Base-by-base conservation (phyloP, 2,888 invertebrate genomes). In the Blomia tropicalis region DNA sequence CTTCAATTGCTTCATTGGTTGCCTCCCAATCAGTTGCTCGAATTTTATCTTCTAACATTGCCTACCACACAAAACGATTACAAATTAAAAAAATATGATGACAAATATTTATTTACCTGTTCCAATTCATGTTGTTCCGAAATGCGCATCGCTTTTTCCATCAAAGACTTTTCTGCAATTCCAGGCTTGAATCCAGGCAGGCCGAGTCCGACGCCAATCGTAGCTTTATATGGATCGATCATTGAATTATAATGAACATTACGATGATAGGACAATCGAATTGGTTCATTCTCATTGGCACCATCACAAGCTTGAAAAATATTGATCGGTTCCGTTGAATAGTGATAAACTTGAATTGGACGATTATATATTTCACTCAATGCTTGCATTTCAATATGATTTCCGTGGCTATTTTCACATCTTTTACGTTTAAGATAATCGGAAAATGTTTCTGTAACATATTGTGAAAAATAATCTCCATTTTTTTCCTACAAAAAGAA, bases 11-110 rank as follows among this genome's bases (percentile, higher is more conserved):
- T 73, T 88, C 87, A 72, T 87, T 87, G 0, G 89, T 90, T 7
- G 88, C 84, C 73, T 90, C 88, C 86, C 87, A 88, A 74, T 90
- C 89, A 4, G 88, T 87, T 65, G 87, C 87, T 70, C 83, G 81
- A 54, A 89, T 74, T 73, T 90, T 90, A 73, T 90, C 89, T 73
- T 89, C 85, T 69, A 90, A 77, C 88, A 90, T 90, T 1, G 87
- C 83, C 56, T 54, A 30, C n/a, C n/a, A n/a, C n/a, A n/a, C n/a
- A n/a, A n/a, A n/a, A n/a, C n/a, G n/a, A 19, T 30, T n/a, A 4
- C 25, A 19, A 54, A 54, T 82, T 85, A 36, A 36, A 36, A 11
- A 36, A 36, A 36, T 36, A 36, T 36, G 36, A 11, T 36, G 7
- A 11, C 36, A 36, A 36, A 36, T 11, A 36, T 17, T n/a, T n/a